Percentiles rank a stretch among this genome's conserved stretches.
phyloP scores from a whole-genome alignment of 2,888 invertebrate genomes.

The Pherbina coryleti region DNA sequence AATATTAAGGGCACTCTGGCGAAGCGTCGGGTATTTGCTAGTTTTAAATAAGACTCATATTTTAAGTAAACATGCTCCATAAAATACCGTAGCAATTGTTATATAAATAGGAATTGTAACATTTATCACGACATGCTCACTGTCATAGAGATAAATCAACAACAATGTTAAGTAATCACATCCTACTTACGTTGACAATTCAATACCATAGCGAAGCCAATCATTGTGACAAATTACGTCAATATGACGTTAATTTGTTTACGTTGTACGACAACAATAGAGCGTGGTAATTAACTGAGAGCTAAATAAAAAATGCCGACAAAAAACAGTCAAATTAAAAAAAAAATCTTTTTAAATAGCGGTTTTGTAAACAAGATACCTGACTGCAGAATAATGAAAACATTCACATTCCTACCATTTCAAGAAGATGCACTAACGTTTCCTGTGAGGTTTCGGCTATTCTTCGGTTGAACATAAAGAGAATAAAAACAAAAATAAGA shows the following conservation, averaged over 20 bases:
- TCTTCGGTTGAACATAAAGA: not conserved
- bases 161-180: constrained; percentile 17
- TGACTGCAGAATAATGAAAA: not conserved
- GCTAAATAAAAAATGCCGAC: not conserved
- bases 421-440: not conserved
- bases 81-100: too few relatives aligned
- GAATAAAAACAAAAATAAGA: not conserved
- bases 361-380: constrained; percentile 7
- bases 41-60: too few relatives aligned
- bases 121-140: too few relatives aligned
- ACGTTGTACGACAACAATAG: not conserved
- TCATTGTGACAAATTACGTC: constrained; percentile 12
- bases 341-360: not conserved
- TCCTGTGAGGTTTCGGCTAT: not conserved
- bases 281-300: not conserved
- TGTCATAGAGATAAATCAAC: not conserved
- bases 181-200: constrained; percentile 25
- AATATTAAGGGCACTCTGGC: too few relatives aligned
- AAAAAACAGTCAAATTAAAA: not conserved
- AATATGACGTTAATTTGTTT: constrained; percentile 17
- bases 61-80: too few relatives aligned
- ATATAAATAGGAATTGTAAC: too few relatives aligned
- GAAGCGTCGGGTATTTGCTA: too few relatives aligned
- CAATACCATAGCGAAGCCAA: not conserved
- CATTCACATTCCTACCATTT: not conserved